phyloP scores from a whole-genome alignment of 1,140 invertebrate genomes.

The Trachelipus rathkii region DNA sequence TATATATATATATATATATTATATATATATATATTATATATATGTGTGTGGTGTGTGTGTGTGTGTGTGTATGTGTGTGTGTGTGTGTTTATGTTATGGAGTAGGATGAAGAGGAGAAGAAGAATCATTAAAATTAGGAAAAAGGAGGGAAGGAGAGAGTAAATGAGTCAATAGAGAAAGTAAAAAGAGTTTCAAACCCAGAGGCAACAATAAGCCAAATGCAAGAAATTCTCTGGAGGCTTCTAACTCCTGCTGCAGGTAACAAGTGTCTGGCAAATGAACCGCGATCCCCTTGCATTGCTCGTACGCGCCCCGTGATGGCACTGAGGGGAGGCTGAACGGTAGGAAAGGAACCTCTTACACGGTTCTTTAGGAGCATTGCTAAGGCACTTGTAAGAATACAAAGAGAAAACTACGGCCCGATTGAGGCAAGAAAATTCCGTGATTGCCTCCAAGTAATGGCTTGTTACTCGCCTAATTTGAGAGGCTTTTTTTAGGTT shows the following conservation, averaged over 20 bases:
- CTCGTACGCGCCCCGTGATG: slow-evolving; percentile 24
- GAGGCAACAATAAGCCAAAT: slow-evolving; percentile 22
- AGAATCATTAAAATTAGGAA: background rate
- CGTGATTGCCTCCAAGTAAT: slow-evolving; percentile 7
- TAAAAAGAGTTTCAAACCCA: background rate
- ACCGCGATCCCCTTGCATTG: slow-evolving; percentile 14
- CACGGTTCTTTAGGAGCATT: slow-evolving; percentile 6
- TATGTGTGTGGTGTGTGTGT: background rate
- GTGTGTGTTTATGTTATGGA: background rate
- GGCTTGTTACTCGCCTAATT: slow-evolving; percentile 11
- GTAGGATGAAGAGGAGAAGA: background rate
- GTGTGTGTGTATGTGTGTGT: background rate
- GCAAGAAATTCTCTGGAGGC: background rate
- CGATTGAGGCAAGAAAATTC: background rate
- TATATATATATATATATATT: slow-evolving; percentile 18
- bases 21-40: slow-evolving; percentile 13
- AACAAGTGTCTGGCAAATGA: slow-evolving; percentile 17
- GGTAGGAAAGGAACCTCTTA: slow-evolving; percentile 21
- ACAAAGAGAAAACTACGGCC: slow-evolving; percentile 7
- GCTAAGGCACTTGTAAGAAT: background rate
- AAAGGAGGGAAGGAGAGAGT: background rate
- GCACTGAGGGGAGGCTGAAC: slow-evolving; percentile 30
- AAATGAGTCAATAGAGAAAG: background rate
- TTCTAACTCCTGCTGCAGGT: background rate
- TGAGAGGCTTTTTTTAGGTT: background rate